Percentiles rank a stretch among this genome's conserved stretches.
phyloP scores from a whole-genome alignment of 2,888 invertebrate genomes.

The Nebria brevicollis region DNA sequence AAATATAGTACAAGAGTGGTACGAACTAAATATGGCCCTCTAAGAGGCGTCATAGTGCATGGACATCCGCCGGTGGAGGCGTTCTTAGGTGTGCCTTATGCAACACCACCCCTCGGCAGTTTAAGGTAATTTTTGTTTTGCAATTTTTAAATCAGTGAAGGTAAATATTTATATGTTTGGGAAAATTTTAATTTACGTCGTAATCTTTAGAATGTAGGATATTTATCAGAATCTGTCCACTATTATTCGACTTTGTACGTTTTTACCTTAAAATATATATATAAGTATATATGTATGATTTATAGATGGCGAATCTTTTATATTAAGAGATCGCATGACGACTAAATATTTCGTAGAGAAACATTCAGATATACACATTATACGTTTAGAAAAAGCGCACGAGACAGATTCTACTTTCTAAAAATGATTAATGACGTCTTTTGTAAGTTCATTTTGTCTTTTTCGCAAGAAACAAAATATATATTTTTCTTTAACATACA shows the following conservation, averaged over 20 bases:
- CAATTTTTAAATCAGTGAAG: no score
- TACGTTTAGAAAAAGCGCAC: neutral
- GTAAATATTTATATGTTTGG: no score
- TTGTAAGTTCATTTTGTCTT: neutral
- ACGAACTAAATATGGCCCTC: slow-evolving; percentile 88
- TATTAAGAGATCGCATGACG: neutral
- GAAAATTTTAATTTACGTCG: no score
- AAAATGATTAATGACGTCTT: neutral
- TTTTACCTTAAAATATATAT: no score
- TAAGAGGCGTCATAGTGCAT: slow-evolving; percentile 86
- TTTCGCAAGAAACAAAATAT: neutral
- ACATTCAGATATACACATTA: neutral
- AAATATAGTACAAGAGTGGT: slow-evolving; percentile 86
- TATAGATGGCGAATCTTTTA: no score
- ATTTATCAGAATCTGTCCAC: no score
- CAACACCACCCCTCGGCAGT: slow-evolving; percentile 89
- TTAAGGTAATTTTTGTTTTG: slow-evolving; percentile 71
- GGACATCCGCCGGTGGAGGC: slow-evolving; percentile 87
- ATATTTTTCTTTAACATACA: neutral
- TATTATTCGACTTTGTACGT: no score
- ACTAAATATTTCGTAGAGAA: slow-evolving; percentile 5
- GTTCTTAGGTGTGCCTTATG: slow-evolving; percentile 93
- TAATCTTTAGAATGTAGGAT: no score
- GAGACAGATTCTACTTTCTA: neutral
- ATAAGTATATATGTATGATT: no score